Conservation (phyloP, 2,797 vertebrate species). For the Sebastes steindachneri region DNA sequence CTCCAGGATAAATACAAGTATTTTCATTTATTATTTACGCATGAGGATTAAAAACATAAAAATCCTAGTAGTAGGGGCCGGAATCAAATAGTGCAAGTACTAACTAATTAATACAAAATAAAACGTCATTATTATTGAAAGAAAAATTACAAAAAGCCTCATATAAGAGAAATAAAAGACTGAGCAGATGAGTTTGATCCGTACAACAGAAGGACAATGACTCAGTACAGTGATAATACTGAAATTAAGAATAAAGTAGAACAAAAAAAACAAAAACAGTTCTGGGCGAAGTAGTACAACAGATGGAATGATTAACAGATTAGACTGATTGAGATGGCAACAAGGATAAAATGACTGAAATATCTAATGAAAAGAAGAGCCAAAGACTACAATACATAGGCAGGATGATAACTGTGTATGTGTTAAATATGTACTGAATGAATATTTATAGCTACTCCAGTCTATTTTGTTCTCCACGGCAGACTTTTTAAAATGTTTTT, state of each 20-base stretch:
- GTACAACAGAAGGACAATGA: slow-evolving; percentile 20
- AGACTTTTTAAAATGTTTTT: background rate
- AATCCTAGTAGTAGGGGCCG: background rate
- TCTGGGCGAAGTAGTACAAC: background rate
- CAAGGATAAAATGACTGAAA: background rate
- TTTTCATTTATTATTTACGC: background rate
- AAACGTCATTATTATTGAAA: background rate
- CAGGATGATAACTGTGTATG: background rate
- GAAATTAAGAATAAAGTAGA: slow-evolving; percentile 7
- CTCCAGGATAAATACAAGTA: background rate
- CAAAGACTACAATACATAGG: background rate
- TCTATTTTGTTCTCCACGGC: background rate
- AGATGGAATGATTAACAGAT: slow-evolving; percentile 18
- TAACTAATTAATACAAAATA: background rate
- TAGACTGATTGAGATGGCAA: background rate
- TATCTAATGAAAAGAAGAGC: slow-evolving; percentile 11
- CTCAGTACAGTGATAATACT: background rate
- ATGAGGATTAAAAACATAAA: background rate
- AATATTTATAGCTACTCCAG: background rate
- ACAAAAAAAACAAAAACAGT: background rate
- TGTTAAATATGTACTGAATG: background rate
- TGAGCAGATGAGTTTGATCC: slow-evolving; percentile 9
- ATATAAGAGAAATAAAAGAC: slow-evolving; percentile 5
- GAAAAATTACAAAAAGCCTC: background rate
- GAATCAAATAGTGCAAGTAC: background rate